Base-by-base conservation (phyloP, 1,140 invertebrate genomes). In the Zophobas morio region DNA sequence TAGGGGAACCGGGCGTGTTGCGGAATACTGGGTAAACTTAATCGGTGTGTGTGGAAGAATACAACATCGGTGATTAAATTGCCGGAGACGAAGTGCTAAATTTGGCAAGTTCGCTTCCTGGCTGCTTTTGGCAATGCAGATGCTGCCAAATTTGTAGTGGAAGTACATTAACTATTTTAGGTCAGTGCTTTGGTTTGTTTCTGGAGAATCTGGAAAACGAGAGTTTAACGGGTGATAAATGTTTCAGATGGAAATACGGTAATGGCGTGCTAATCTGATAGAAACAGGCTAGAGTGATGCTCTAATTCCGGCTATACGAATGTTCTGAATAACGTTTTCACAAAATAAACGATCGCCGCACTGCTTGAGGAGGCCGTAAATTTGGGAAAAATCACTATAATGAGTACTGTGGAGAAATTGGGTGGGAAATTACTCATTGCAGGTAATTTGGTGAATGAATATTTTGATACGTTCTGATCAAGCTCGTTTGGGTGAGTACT, bases 201-300 rank as follows among this genome's bases (percentile, higher is more conserved):
- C 60, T 66, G 6, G 37, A 42, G 60, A 42, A 66, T 66, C 60
- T 66, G 60, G 60, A n/a, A 66, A 66, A 42, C 20, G 39, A 66
- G 60, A 66, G 37, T 66, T 66, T 66, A 66, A 66, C 60, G 60
- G 60, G 60, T 66, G 60, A 66, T 66, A 66, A 66, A 66, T 66
- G 60, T 66, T 66, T 66, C 60, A 66, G 60, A 66, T 66, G 60
- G 60, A 66, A 66, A 66, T 66, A 66, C 60, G 60, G 60, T 66
- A 66, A 66, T 66, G 60, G 60, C 37, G 60, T 66, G 60, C 60
- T 66, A 66, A 66, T 66, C 60, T 66, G 60, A 66, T 66, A 66
- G 60, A 66, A 66, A 42, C 60, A 66, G 60, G 42, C 56, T 32
- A 60, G 60, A 66, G 37, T 42, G 60, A 66, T 42, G 60, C 39